phyloP scores from a whole-genome alignment of 2,113 vertebrate species.

The Agapornis roseicollis region DNA sequence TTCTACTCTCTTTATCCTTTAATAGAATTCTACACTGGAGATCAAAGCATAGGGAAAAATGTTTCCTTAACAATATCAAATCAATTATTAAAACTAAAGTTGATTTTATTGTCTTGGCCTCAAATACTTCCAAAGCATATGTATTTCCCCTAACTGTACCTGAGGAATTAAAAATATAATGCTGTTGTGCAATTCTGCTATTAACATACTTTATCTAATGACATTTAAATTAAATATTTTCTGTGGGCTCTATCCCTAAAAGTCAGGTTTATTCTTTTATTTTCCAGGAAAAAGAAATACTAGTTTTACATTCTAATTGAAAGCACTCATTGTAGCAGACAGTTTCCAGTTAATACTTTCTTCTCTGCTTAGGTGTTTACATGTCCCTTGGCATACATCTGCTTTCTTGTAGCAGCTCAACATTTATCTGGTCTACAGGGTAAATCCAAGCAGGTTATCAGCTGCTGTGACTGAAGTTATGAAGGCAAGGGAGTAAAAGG shows the following conservation, averaged over 20 bases:
- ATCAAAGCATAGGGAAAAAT: neutral
- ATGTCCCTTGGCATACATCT: neutral
- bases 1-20: neutral
- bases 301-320: neutral
- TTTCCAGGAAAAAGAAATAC: neutral
- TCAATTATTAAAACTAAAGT: slow-evolving; percentile 6
- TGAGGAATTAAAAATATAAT: neutral
- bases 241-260: neutral
- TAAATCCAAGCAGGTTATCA: neutral
- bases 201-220: neutral
- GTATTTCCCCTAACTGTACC: neutral
- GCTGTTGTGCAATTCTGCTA: neutral
- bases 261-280: neutral
- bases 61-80: neutral
- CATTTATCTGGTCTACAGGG: neutral
- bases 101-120: neutral
- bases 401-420: neutral
- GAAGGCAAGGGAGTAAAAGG: neutral
- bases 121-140: neutral
- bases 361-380: neutral
- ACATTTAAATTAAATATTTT: neutral
- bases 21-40: neutral
- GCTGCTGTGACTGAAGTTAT: neutral
- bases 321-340: neutral
- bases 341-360: neutral